phyloP scores from a whole-genome alignment of 2,888 invertebrate species.

The Melipona bicolor region DNA sequence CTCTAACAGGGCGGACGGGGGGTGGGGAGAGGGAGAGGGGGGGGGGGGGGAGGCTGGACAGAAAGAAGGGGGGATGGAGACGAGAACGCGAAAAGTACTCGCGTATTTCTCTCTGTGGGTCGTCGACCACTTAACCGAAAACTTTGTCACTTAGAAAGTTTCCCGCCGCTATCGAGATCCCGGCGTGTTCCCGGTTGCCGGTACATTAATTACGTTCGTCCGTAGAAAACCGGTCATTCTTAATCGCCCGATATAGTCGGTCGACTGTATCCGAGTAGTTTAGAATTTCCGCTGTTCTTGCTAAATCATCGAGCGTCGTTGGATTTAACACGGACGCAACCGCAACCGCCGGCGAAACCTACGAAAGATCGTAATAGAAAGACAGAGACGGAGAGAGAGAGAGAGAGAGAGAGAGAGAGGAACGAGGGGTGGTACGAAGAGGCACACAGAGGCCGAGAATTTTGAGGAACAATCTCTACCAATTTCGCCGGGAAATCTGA shows the following conservation, averaged over 20 bases:
- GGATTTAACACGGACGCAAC: not conserved
- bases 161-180: conserved; percentile 66
- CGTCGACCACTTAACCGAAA: conserved; percentile 42
- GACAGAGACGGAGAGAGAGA: no score
- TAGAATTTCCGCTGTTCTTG: conserved; percentile 12
- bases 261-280: not conserved
- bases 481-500: conserved; percentile 80
- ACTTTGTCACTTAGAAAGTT: conserved; percentile 72
- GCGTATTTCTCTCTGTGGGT: conserved; percentile 62
- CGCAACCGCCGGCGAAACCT: not conserved
- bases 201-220: conserved; percentile 64
- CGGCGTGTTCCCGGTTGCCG: conserved; percentile 44
- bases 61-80: conserved; percentile 1
- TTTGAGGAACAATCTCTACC: conserved; percentile 79
- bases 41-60: no score
- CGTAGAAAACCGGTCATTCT: conserved; percentile 61
- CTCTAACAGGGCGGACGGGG: no score
- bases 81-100: conserved; percentile 54
- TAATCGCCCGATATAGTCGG: conserved; percentile 50
- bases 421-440: not conserved
- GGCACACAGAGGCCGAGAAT: conserved; percentile 41
- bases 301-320: not conserved
- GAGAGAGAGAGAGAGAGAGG: not conserved
- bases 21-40: no score
- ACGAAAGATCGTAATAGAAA: not conserved